Evolutionary conservation across 1,140 invertebrate genomes (phyloP), one percentile per base, ranked within the genome.

Genomic region (Bombus impatiens): DNA sequence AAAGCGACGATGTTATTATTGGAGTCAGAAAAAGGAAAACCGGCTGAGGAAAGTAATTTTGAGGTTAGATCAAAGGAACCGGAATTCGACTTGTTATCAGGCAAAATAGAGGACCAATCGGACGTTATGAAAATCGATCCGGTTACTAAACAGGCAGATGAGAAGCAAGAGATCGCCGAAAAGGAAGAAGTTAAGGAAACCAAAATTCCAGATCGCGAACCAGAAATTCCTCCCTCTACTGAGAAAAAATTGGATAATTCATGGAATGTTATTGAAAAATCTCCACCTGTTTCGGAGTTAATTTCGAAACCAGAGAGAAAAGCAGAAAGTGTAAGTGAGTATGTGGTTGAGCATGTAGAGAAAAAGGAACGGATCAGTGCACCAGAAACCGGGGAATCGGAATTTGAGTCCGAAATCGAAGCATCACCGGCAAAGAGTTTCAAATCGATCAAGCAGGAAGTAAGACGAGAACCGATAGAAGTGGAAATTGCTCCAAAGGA

Each of bases 401-500:
- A 95, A 82, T 93, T 93, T 42, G 93, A 95, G 68, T 94, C 94
- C 0, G 93, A 93, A 35, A 91, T 92, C 0, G 93, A 94, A 89
- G 92, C 93, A 32, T 94, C 93, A 0, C 94, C 93, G 18, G 90
- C 92, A 0, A 94, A 94, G 47, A 74, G 88, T 32, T 81, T 53
- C 6, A 80, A 82, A 53, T 47, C 78, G 2, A 59, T 40, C 15
- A 86, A 82, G 22, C 78, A 81, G 15, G 42, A 72, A 84, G 15
- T 35, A 40, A 53, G 86, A 78, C 25, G 87, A 82, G 67, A 86
- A 89, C 12, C 80, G 87, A 75, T 91, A 1, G 92, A 93, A 13
- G 95, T 96, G 74, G 95, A 96, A 87, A 96, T 96, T 68, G 96
- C 96, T 77, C 96, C 96, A 5, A 96, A 96, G 87, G 96, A 96